Evolutionary conservation across 2,888 invertebrate species (phyloP).

Genomic region (Crepidodera aurea): DNA sequence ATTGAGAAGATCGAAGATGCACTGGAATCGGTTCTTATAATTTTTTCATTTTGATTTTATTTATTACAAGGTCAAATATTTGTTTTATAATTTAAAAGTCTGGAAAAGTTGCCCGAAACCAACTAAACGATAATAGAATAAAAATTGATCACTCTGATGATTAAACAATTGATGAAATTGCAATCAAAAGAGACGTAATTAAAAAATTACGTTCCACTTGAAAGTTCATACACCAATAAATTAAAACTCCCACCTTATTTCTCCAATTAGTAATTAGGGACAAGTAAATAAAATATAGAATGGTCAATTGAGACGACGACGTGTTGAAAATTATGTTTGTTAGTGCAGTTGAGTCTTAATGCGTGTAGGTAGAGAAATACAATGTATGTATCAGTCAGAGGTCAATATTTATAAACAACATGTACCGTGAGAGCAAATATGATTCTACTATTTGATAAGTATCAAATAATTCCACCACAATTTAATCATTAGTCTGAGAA

Average conservation of each 20-base stretch:
- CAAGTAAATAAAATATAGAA: constrained; percentile 35
- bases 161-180: neutral
- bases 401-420: constrained; percentile 59
- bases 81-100: too few species aligned
- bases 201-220: constrained; percentile 11
- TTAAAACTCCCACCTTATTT: constrained; percentile 24
- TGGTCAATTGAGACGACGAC: constrained; percentile 35
- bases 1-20: neutral
- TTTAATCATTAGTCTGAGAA: too few species aligned
- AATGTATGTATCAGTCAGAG: constrained; percentile 54
- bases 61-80: too few species aligned
- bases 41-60: too few species aligned
- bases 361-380: constrained; percentile 52
- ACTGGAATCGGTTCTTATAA: too few species aligned
- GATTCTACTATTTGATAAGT: neutral
- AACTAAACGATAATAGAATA: too few species aligned
- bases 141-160: constrained; percentile 5
- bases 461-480: neutral
- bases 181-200: constrained; percentile 7
- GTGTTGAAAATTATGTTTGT: constrained; percentile 32
- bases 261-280: constrained; percentile 35
- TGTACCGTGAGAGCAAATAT: constrained; percentile 46
- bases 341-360: constrained; percentile 43
- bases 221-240: constrained; percentile 21
- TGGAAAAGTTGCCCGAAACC: too few species aligned